phyloP scores from a whole-genome alignment of 2,888 invertebrate genomes.

The Strigamia transsilvanica region DNA sequence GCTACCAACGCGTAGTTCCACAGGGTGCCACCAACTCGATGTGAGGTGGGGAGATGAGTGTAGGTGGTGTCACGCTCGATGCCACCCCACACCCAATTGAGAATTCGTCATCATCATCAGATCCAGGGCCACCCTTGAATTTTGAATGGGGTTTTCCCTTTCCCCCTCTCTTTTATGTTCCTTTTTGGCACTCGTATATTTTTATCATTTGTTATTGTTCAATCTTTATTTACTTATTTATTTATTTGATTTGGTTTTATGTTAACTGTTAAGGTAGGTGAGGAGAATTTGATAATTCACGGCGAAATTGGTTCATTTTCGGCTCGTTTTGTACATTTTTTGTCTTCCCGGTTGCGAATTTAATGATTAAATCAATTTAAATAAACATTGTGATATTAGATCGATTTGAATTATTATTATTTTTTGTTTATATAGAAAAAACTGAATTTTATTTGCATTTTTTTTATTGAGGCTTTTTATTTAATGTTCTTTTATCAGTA shows the following conservation, averaged over 20 bases:
- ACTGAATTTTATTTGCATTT: neutral
- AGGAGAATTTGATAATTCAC: neutral
- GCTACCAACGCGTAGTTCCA: constrained; percentile 8
- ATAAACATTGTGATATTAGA: neutral
- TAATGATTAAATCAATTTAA: too few relatives aligned
- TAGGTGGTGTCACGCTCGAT: constrained; percentile 3
- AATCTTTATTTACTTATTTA: neutral
- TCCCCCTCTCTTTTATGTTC: neutral
- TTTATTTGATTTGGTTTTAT: neutral
- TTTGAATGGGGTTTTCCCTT: neutral
- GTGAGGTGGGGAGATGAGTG: neutral
- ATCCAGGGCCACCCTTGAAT: neutral
- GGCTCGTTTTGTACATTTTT: too few relatives aligned
- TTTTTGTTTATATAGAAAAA: too few relatives aligned
- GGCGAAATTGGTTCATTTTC: too few relatives aligned
- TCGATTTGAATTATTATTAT: too few relatives aligned
- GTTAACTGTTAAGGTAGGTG: neutral
- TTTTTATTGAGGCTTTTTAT: neutral
- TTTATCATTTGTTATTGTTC: neutral
- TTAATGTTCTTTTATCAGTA: neutral
- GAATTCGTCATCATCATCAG: neutral
- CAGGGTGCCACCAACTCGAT: neutral
- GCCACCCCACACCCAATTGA: neutral
- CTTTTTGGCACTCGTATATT: neutral
- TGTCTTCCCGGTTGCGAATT: too few relatives aligned